Percentiles rank a stretch among this genome's conserved stretches.
Conservation (phyloP, 2,888 invertebrate species). For the Brachyptera putata region DNA sequence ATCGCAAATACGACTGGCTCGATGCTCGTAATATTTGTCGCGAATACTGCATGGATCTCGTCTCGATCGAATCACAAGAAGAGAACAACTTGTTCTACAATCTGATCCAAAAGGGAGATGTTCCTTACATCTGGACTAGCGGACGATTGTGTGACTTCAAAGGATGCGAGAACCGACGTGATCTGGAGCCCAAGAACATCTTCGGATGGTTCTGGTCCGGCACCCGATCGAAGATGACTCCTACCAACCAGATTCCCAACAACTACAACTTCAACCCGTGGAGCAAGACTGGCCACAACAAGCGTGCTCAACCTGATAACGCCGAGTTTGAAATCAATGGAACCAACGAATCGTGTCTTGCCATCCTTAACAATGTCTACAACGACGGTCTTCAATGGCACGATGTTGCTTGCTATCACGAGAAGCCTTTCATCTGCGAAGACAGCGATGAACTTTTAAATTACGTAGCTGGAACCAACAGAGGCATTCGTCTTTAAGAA, state of each 20-base stretch:
- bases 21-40: constrained; percentile 88
- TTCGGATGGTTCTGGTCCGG: constrained; percentile 94
- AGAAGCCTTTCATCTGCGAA: constrained; percentile 87
- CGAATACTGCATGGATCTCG: constrained; percentile 90
- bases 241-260: constrained; percentile 67
- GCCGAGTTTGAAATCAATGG: constrained; percentile 87
- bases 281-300: constrained; percentile 89
- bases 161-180: constrained; percentile 81
- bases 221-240: constrained; percentile 78
- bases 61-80: constrained; percentile 83
- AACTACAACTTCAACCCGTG: constrained; percentile 84
- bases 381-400: constrained; percentile 93
- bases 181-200: constrained; percentile 79
- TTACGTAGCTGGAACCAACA: constrained; percentile 81
- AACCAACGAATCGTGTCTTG: constrained; percentile 81
- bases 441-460: constrained; percentile 84
- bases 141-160: constrained; percentile 91
- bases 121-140: constrained; percentile 91
- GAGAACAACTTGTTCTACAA: constrained; percentile 87
- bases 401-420: constrained; percentile 89
- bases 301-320: constrained; percentile 82
- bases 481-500: constrained; percentile 71
- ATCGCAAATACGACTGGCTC: constrained; percentile 82
- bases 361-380: constrained; percentile 87
- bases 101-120: constrained; percentile 83